Evolutionary conservation across 2,113 vertebrate species (phyloP), one percentile per base, ranked within the genome.

Genomic region (Triplophysa tibetana): DNA sequence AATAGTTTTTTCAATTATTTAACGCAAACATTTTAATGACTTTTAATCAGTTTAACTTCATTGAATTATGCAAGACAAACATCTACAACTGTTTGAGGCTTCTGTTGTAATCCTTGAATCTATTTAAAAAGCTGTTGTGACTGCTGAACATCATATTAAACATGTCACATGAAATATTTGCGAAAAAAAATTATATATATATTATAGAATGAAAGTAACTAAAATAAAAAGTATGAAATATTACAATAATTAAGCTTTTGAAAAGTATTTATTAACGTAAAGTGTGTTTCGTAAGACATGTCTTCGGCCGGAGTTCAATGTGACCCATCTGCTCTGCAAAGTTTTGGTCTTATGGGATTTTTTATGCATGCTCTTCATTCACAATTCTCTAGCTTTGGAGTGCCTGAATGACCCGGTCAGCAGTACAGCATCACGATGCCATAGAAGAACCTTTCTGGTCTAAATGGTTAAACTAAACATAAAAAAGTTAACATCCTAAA

Each of bases 1-100:
- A 8, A 19, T 66, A 66, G 69, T 58, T 73, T 26, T 64, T 68
- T 73, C 21, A 67, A 72, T 72, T 17, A 76, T 69, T 62, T 58
- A 48, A 52, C 45, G 14, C 43, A 52, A 61, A 70, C 56, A 66
- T 54, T 62, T 70, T 63, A 75, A 75, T 75, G 62, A 75, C 60
- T 75, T 75, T 75, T 75, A 74, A 74, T 74, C 70, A 43, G 60
- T 73, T 43, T 60, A 75, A 75, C 62, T 75, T 62, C 58, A 7
- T 45, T 75, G 63, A 45, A 63, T 75, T 75, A 75, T 75, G 73
- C 73, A 75, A 63, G 73, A 75, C 73, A 63, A 75, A 75, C 58
- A 75, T 48, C 21, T 4, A 24, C 16, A 1, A 14, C 38, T 75
- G 41, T 45, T 43, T 26, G 21, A 26, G 72, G 41, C 58, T 4